Evolutionary conservation across 1,140 invertebrate species (phyloP).

Genomic region (Linepithema humile): DNA sequence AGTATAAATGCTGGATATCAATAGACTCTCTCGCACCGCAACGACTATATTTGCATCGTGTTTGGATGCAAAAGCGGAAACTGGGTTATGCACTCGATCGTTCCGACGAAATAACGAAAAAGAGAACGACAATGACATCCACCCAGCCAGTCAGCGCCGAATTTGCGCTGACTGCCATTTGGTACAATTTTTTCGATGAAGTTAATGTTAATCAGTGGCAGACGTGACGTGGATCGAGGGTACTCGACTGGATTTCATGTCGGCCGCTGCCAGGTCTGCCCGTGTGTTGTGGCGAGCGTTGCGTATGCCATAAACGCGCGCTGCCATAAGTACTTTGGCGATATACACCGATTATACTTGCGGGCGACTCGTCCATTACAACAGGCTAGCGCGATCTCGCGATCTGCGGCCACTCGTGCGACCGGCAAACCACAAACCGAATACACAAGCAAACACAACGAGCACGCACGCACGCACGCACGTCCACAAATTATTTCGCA

Average conservation of each 20-base stretch:
- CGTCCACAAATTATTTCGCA: conserved; percentile 41
- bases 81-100: conserved; percentile 51
- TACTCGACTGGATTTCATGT: conserved; percentile 70
- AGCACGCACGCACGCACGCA: background rate
- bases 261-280: conserved; percentile 63
- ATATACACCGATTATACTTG: conserved; percentile 61
- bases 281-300: background rate
- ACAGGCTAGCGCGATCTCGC: conserved; percentile 58
- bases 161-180: conserved; percentile 57
- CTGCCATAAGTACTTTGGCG: conserved; percentile 71
- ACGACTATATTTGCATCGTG: conserved; percentile 1
- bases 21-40: background rate
- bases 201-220: conserved; percentile 73
- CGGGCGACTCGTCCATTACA: conserved; percentile 67
- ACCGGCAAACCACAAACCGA: conserved; percentile 25
- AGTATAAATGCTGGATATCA: background rate
- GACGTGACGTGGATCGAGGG: conserved; percentile 71
- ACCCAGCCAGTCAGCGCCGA: conserved; percentile 16
- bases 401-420: conserved; percentile 56
- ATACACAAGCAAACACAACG: background rate
- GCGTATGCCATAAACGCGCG: conserved; percentile 71
- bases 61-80: conserved; percentile 33
- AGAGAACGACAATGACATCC: conserved; percentile 19
- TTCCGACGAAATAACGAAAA: conserved; percentile 13
- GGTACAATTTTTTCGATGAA: conserved; percentile 72